Evolutionary conservation across 2,888 invertebrate genomes (phyloP).

Genomic region (Ariolimax columbianus): DNA sequence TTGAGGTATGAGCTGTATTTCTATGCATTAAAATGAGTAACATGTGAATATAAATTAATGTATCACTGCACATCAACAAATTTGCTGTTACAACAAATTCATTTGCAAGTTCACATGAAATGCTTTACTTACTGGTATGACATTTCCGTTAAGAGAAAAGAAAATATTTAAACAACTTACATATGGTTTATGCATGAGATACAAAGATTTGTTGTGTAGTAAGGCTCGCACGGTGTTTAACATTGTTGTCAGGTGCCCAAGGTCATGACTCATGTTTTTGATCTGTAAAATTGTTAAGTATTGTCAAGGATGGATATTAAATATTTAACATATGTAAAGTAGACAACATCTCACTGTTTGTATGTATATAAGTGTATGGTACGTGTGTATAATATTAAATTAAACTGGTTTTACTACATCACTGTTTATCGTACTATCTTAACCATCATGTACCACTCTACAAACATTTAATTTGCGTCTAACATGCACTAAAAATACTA

Average conservation of each 20-base stretch:
- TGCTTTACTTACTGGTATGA: slow-evolving; percentile 3
- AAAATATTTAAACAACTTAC: slow-evolving; percentile 25
- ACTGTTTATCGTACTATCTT: too few relatives aligned
- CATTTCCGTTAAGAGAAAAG: background rate
- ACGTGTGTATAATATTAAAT: too few relatives aligned
- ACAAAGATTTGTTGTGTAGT: slow-evolving; percentile 48
- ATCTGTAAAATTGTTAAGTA: slow-evolving; percentile 63
- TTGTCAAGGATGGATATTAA: background rate
- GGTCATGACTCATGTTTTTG: slow-evolving; percentile 76
- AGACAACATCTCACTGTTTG: too few relatives aligned
- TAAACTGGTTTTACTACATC: too few relatives aligned
- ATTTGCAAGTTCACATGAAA: background rate
- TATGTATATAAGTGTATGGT: too few relatives aligned
- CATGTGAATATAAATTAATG: background rate
- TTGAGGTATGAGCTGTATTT: too few relatives aligned
- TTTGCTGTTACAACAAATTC: background rate
- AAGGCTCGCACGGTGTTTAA: slow-evolving; percentile 69
- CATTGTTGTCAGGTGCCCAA: slow-evolving; percentile 75
- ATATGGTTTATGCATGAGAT: slow-evolving; percentile 50
- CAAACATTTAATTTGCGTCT: too few relatives aligned
- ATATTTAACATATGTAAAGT: too few relatives aligned
- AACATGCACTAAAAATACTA: too few relatives aligned
- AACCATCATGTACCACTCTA: too few relatives aligned
- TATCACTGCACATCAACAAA: background rate
- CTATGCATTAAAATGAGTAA: too few relatives aligned